A percentile compares a stretch with the other conserved stretches of the same genome.
Conservation (phyloP, 1,140 invertebrate genomes). For the Eupristina koningsbergeri region DNA sequence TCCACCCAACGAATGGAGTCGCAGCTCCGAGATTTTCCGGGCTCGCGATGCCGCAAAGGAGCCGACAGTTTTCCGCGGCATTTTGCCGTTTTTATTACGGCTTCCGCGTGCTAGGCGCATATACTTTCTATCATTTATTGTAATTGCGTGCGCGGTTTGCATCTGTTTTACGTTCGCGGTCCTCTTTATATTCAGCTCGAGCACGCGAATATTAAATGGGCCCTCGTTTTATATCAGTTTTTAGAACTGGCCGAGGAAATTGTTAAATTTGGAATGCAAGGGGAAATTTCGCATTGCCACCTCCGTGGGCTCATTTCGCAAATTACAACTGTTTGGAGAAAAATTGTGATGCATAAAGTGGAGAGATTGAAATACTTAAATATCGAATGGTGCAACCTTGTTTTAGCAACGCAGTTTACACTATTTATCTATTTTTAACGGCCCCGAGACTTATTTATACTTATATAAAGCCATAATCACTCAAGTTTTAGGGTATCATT, state of each 20-base stretch:
- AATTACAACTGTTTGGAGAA: background rate
- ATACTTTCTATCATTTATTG: constrained; percentile 49
- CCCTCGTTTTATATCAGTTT: constrained; percentile 36
- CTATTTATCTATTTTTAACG: background rate
- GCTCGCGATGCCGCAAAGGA: constrained; percentile 9
- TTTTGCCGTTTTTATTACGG: constrained; percentile 5
- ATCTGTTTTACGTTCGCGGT: constrained; percentile 25
- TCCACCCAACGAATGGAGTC: constrained; percentile 11
- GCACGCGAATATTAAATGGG: constrained; percentile 21
- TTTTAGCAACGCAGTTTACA: background rate
- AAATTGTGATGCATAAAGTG: background rate
- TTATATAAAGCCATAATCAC: background rate
- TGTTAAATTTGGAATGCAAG: constrained; percentile 13
- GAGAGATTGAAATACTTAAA: background rate
- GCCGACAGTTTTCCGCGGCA: background rate
- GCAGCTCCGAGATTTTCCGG: constrained; percentile 31
- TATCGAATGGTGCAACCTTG: background rate
- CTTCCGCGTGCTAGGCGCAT: constrained; percentile 21
- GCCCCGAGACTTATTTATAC: background rate
- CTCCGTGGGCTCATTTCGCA: background rate
- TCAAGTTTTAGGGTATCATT: background rate
- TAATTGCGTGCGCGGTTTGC: constrained; percentile 30
- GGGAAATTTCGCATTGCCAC: constrained; percentile 7
- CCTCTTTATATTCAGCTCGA: constrained; percentile 10
- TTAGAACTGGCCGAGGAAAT: constrained; percentile 14